Conservation (phyloP, 2,113 vertebrate genomes). For the Pygoscelis adeliae region DNA sequence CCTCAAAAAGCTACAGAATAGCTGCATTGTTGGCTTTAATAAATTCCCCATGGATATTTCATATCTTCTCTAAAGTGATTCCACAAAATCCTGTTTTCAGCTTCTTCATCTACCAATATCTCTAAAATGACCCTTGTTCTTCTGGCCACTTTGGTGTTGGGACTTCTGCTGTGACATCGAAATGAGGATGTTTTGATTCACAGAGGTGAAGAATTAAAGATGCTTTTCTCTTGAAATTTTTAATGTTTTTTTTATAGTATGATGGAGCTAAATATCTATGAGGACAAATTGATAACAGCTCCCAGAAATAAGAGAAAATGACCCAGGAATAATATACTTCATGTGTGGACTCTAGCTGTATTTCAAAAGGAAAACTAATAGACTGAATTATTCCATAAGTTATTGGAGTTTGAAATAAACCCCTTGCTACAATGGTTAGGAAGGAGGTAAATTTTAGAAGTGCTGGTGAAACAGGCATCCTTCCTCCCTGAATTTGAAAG, state of each 20-base stretch:
- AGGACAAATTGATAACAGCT: constrained; percentile 58
- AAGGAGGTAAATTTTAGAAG: neutral
- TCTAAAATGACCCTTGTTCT: constrained; percentile 30
- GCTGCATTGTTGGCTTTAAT: constrained; percentile 21
- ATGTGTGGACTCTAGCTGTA: neutral
- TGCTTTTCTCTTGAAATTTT: constrained; percentile 33
- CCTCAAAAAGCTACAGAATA: neutral
- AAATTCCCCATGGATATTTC: neutral
- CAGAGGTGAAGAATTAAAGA: constrained; percentile 60
- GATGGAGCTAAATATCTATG: constrained; percentile 51
- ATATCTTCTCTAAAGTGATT: constrained; percentile 14
- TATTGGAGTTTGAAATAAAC: constrained; percentile 26
- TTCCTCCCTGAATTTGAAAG: neutral
- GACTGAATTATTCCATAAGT: neutral
- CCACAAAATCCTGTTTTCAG: constrained; percentile 61
- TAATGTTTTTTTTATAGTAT: constrained; percentile 50
- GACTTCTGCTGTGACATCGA: constrained; percentile 30
- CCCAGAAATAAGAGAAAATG: constrained; percentile 55
- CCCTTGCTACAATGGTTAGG: neutral
- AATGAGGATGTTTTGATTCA: constrained; percentile 55
- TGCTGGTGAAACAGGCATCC: neutral
- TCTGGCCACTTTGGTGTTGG: constrained; percentile 30
- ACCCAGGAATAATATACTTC: constrained; percentile 7
- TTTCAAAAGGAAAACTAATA: constrained; percentile 44
- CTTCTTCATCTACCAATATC: constrained; percentile 41